Conservation (phyloP, 2,113 vertebrate species). For the Zosterops hypoxanthus region DNA sequence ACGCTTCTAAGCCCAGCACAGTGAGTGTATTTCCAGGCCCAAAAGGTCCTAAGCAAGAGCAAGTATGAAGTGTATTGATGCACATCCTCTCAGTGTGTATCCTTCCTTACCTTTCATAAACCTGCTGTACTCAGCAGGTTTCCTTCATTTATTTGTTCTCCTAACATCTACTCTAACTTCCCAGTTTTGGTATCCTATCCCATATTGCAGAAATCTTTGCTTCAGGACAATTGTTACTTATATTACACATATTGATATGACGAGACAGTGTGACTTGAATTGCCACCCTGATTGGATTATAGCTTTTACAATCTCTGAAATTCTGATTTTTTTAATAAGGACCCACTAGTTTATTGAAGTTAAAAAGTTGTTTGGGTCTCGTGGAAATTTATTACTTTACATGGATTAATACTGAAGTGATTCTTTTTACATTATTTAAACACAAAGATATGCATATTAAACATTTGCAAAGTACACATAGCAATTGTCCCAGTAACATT, state of each 20-base stretch:
- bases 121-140: neutral
- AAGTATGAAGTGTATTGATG: neutral
- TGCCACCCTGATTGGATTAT: neutral
- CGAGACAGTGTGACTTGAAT: neutral
- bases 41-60: neutral
- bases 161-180: neutral
- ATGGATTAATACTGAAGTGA: neutral
- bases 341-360: neutral
- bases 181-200: neutral
- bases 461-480: neutral
- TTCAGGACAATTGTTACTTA: neutral
- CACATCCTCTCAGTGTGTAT: neutral
- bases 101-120: neutral
- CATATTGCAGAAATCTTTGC: neutral
- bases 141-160: neutral
- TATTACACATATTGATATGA: neutral
- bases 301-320: neutral
- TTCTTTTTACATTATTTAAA: slow-evolving; percentile 41
- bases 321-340: neutral
- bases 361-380: neutral
- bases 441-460: neutral
- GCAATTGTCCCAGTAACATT: slow-evolving; percentile 8
- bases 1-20: neutral
- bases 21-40: rapidly evolving
- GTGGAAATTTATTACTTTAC: neutral